A percentile compares a stretch with the other conserved stretches of the same genome.
Conservation (phyloP, 2,888 invertebrate genomes). For the Trichacis sp. region DNA sequence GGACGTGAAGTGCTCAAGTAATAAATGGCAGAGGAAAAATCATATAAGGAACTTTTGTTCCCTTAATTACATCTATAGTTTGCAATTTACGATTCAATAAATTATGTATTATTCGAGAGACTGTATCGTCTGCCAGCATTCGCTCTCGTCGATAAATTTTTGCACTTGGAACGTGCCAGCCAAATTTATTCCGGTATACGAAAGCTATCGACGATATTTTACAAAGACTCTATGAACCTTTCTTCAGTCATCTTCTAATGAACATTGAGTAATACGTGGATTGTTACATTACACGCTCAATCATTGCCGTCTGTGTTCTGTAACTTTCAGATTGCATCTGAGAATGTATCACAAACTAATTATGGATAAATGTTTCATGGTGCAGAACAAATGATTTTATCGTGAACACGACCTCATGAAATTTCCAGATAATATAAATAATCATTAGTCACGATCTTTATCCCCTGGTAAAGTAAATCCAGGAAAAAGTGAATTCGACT, state of each 20-base stretch:
- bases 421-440: background rate
- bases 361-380: background rate
- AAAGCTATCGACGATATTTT: background rate
- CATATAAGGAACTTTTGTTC: slow-evolving; percentile 18
- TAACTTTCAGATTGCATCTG: background rate
- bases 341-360: background rate
- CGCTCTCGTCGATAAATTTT: too few species aligned
- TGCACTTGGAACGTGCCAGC: background rate
- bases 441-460: background rate
- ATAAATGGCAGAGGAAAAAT: slow-evolving; percentile 22
- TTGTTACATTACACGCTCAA: background rate
- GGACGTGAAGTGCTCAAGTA: slow-evolving; percentile 10
- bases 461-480: background rate
- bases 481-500: too few species aligned
- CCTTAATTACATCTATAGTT: slow-evolving; percentile 18
- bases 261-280: background rate
- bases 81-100: slow-evolving; percentile 14
- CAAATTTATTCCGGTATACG: background rate
- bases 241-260: background rate
- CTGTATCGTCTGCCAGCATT: background rate
- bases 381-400: background rate
- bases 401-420: background rate
- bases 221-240: background rate
- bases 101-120: slow-evolving; percentile 1
- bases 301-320: background rate